Evolutionary conservation across 1,140 invertebrate species (phyloP), one percentile per base, ranked within the genome.

Genomic region (Radopholus similis): DNA sequence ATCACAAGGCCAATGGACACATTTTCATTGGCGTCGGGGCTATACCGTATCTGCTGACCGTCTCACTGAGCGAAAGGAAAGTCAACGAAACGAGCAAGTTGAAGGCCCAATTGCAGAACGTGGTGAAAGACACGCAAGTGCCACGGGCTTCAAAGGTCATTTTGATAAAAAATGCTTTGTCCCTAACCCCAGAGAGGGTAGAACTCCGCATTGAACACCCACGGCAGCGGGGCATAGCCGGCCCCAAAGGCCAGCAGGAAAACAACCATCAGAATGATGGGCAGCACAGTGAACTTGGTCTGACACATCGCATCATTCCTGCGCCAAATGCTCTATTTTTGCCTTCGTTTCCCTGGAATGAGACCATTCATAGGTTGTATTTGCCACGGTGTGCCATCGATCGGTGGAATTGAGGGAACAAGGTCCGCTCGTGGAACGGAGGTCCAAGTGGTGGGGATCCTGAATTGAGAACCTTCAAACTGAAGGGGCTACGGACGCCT

Each of bases 171-270:
- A 51, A 62, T 57, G n/a, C 34, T 9, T 26, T 21, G 40, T 9
- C 6, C 1, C 40, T 62, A 32, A 62, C 59, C 87, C 88, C 88
- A 88, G 26, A 86, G 76, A 8, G 88, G 88, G 77, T 87, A 88
- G 49, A 88, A 87, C 78, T 88, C 88, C 21, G 87, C 86, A 75
- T 88, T 88, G 11, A 88, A 85, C 3, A 87, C 87, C 88, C 88
- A 88, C 40, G 88, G 88, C 85, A 88, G 87, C 23, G 87, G 86
- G 11, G 87, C 87, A 85, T 87, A 87, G 76, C 77, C 77, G 13
- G 60, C 63, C 23, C 73, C 62, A 64, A 80, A 80, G 18, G 53
- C 65, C 37, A 62, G 60, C 4, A 80, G 62, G 54, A 81, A 80
- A 18, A 82, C 13, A 51, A 80, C 72, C 78, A 80, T 80, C 23